These are phyloP conservation scores for Brachycybe producta DNA, from an alignment of 2,888 invertebrate species.

Conservation along the genomic window DNA sequence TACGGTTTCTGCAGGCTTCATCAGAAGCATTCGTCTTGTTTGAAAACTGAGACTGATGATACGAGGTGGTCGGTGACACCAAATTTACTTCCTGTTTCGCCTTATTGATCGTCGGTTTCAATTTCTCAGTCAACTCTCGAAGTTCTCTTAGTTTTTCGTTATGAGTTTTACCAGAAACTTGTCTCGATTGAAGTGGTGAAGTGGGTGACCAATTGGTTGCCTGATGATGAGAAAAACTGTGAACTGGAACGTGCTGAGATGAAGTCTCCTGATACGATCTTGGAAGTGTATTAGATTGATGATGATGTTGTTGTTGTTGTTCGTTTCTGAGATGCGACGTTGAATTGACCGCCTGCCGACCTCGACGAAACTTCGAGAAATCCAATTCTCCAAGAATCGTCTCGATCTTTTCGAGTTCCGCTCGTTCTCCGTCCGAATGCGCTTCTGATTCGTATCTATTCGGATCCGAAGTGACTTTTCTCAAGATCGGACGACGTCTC, in stretches of 20 bases:
- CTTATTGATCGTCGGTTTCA: conserved; percentile 44
- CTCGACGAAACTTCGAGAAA: conserved; percentile 22
- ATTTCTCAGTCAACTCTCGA: conserved; percentile 61
- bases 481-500: conserved; percentile 5
- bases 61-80: conserved; percentile 38
- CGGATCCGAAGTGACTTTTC: not conserved
- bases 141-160: conserved; percentile 29
- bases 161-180: not conserved
- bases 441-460: conserved; percentile 4
- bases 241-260: not conserved
- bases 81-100: not conserved
- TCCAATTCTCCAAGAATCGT: conserved; percentile 23
- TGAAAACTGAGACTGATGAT: conserved; percentile 45
- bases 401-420: conserved; percentile 22
- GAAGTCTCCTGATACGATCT: not conserved
- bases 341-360: not conserved
- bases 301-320: not conserved
- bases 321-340: not conserved
- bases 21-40: conserved; percentile 42
- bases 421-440: conserved; percentile 19
- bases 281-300: no score
- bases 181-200: not conserved
- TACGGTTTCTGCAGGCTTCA: conserved; percentile 5
- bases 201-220: not conserved
- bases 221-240: conserved; percentile 4